These are phyloP conservation scores for Bhutanitis thaidina DNA, from an alignment of 2,888 invertebrate genomes.

Conservation along the genomic window DNA sequence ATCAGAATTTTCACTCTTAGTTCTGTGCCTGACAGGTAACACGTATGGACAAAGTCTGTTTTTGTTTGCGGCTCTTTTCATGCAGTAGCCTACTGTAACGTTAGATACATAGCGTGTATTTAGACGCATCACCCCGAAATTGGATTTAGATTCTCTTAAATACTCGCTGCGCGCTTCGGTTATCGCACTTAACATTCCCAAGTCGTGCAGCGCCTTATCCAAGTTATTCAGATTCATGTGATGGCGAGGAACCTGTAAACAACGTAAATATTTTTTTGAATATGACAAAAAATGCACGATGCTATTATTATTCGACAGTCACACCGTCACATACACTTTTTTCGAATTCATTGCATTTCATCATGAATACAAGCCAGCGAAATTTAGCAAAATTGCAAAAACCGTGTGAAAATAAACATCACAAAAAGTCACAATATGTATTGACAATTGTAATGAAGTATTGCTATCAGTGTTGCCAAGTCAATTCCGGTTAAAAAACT, in stretches of 20 bases:
- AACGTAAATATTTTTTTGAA: conserved; percentile 37
- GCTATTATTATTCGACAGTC: conserved; percentile 13
- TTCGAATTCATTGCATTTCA: conserved; percentile 67
- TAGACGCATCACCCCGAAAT: conserved; percentile 74
- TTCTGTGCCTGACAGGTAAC: conserved; percentile 78
- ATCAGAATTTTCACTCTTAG: conserved; percentile 83
- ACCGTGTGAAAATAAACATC: conserved; percentile 72
- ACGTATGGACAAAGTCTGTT: conserved; percentile 81
- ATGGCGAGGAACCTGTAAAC: conserved; percentile 64
- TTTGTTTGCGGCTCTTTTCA: conserved; percentile 74
- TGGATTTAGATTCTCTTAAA: conserved; percentile 71
- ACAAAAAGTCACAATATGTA: conserved; percentile 69
- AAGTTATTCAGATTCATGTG: conserved; percentile 76
- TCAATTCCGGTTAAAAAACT: too few species aligned
- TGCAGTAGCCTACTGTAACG: conserved; percentile 81
- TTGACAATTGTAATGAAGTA: too few species aligned
- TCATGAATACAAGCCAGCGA: conserved; percentile 42
- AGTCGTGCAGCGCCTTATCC: conserved; percentile 80
- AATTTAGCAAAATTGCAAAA: conserved; percentile 54
- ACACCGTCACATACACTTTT: conserved; percentile 48
- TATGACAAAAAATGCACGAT: conserved; percentile 6
- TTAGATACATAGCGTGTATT: conserved; percentile 82
- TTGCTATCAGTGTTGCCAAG: not conserved
- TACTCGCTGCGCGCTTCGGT: conserved; percentile 80
- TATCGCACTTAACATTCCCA: conserved; percentile 81